Conservation (phyloP, 2,888 invertebrate species). For the Crematogaster levior region DNA sequence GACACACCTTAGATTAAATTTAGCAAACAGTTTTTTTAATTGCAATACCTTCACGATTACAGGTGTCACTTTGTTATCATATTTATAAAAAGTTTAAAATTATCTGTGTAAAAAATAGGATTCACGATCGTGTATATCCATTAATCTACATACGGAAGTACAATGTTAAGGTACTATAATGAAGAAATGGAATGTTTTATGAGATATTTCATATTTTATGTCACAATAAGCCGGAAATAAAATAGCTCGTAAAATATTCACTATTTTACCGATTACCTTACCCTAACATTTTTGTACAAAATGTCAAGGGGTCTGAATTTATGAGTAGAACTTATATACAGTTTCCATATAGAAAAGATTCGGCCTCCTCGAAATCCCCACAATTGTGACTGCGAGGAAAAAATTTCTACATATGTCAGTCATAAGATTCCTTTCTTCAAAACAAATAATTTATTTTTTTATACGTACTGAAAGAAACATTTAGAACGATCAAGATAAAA, state of each 20-base stretch:
- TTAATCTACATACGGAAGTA: background rate
- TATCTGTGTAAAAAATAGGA: background rate
- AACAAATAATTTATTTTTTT: background rate
- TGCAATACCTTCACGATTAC: background rate
- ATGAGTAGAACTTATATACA: background rate
- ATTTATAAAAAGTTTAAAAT: background rate
- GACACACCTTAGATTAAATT: background rate
- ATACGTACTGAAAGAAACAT: background rate
- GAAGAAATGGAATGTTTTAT: background rate
- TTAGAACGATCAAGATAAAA: background rate
- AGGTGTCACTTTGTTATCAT: background rate
- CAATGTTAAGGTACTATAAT: background rate
- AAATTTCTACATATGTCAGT: background rate
- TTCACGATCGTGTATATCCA: background rate
- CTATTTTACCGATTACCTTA: background rate
- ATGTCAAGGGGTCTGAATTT: background rate
- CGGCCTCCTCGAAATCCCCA: background rate
- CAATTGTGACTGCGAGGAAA: background rate
- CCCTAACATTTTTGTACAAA: background rate
- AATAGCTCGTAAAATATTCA: conserved; percentile 16
- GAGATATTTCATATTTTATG: background rate
- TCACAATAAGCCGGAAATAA: conserved; percentile 1
- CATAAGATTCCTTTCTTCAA: background rate
- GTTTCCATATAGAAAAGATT: background rate
- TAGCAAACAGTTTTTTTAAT: background rate